Conservation (phyloP, 2,888 invertebrate species). For the Ectemnius continuus region DNA sequence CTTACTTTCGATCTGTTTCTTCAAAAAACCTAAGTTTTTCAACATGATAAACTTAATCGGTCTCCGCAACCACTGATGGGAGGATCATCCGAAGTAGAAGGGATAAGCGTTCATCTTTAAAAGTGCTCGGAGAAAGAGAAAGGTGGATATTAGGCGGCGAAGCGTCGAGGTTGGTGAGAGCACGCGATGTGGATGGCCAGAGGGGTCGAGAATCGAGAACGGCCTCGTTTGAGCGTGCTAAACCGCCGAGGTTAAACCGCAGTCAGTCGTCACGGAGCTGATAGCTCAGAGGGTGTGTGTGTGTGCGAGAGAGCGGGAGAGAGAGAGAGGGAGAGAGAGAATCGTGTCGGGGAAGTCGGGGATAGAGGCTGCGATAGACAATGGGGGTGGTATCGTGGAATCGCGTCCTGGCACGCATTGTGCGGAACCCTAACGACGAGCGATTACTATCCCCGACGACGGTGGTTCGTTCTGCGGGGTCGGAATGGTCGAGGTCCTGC, state of each 20-base stretch:
- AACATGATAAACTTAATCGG: no score
- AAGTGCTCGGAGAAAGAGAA: slow-evolving; percentile 35
- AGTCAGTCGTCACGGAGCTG: slow-evolving; percentile 69
- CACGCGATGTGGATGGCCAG: slow-evolving; percentile 27
- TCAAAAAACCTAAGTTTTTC: no score
- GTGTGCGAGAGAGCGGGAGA: slow-evolving; percentile 40
- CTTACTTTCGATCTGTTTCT: no score
- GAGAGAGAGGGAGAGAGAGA: slow-evolving; percentile 10
- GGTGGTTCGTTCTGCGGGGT: slow-evolving; percentile 53
- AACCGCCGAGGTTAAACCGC: slow-evolving; percentile 73
- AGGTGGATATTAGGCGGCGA: slow-evolving; percentile 20
- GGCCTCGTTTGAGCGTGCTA: slow-evolving; percentile 74
- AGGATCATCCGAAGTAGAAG: slow-evolving; percentile 11
- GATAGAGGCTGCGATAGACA: slow-evolving; percentile 65
- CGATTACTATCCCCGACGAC: slow-evolving; percentile 67
- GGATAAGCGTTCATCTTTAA: slow-evolving; percentile 23
- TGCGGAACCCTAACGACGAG: slow-evolving; percentile 71
- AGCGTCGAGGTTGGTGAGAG: slow-evolving; percentile 19
- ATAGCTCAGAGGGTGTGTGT: slow-evolving; percentile 30
- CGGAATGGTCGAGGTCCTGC: slow-evolving; percentile 37
- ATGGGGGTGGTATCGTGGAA: slow-evolving; percentile 74
- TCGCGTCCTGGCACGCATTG: slow-evolving; percentile 75
- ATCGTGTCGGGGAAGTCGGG: not conserved
- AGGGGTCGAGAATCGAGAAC: slow-evolving; percentile 71
- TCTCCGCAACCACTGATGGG: not conserved